Evolutionary conservation across 2,797 vertebrate genomes (phyloP), one percentile per base, ranked within the genome.

Genomic region (Brachyalestes nurse): DNA sequence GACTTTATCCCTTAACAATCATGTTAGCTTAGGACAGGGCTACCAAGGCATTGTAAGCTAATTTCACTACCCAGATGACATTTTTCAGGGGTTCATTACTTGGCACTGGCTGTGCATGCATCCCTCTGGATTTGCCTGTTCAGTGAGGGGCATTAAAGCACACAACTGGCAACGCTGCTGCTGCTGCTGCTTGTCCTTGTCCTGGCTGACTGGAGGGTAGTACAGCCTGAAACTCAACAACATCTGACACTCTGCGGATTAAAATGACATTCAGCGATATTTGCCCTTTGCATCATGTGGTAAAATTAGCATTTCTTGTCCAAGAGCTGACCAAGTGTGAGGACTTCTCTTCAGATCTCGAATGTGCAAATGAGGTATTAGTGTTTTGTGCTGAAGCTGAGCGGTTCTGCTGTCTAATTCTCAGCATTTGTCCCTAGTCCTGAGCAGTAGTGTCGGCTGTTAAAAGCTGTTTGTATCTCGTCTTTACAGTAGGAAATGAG

Each of bases 121-220:
- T 88, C 87, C 89, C 89, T 70, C 76, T 60, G 84, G 88, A 86
- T 75, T 74, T 79, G 57, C 42, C 82, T 80, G 84, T 84, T 84
- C 83, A 87, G 83, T 61, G 81, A 87, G 82, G 61, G 82, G 84
- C 84, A 91, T 91, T 88, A 88, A 84, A 66, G 81, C 62, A 70
- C 78, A 71, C 82, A 66, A 81, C 81, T 84, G 87, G 85, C 85
- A 76, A 84, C 67, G 49, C 69, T 77, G 82, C 73, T 14, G 49
- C 69, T 77, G 82, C 73, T 14, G 40, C 10, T 65, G 57, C 77
- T 34, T 82, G 79, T 85, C 85, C 86, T 84, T 80, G 81, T 89
- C 87, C 77, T 87, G 85, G 83, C 83, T 78, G 83, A 84, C 81
- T 76, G 80, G 62, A 85, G 66, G 61, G 83, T 77, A 86, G 80